Evolutionary conservation across 30 jellyfish, hydroid and myxozoan species (phyloP).

Genomic region (Cassiopea andromeda): DNA sequence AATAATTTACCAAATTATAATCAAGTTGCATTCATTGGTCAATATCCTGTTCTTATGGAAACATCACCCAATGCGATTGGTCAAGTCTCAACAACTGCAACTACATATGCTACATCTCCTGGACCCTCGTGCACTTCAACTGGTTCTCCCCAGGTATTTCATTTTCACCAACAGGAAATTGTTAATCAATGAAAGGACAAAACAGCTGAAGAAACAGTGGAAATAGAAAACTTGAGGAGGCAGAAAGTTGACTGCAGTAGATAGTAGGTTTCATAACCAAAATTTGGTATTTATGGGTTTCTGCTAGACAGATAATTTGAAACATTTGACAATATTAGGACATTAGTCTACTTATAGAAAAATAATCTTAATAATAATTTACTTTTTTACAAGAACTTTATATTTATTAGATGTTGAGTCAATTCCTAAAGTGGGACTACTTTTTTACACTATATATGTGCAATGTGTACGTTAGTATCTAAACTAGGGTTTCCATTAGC

Average conservation of each 20-base stretch:
- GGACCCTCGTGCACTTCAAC: constrained; percentile 67
- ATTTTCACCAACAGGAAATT: constrained; percentile 64
- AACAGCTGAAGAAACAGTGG: background rate
- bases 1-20: constrained; percentile 61
- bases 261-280: constrained; percentile 28
- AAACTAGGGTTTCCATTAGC: background rate
- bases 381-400: constrained; percentile 49
- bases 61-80: constrained; percentile 44
- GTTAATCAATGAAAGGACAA: constrained; percentile 29
- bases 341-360: background rate
- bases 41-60: constrained; percentile 74
- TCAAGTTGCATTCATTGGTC: constrained; percentile 74
- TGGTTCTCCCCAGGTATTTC: constrained; percentile 60
- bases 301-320: constrained; percentile 46
- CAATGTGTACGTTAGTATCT: background rate
- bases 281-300: constrained; percentile 27
- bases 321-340: constrained; percentile 8
- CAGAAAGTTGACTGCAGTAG: background rate
- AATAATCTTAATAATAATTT: background rate
- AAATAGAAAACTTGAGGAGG: background rate
- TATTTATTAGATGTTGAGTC: constrained; percentile 35
- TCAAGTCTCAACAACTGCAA: constrained; percentile 54
- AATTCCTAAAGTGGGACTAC: constrained; percentile 32
- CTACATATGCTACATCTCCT: constrained; percentile 67
- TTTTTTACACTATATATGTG: constrained; percentile 11